Evolutionary conservation across 2,113 vertebrate genomes (phyloP), one percentile per base, ranked within the genome.

Genomic region (Lampris megalopsis): DNA sequence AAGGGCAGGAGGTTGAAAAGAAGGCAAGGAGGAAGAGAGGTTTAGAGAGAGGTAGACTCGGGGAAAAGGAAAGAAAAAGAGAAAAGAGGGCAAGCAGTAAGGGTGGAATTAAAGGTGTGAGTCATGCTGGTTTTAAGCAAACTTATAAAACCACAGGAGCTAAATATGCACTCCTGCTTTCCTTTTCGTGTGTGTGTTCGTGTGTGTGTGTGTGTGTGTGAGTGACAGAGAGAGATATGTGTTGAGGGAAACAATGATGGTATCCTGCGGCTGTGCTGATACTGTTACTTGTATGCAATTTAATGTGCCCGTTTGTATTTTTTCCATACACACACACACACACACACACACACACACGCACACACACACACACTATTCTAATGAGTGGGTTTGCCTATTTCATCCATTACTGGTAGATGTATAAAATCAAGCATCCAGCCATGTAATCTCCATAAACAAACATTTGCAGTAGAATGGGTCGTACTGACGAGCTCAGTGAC

Each of bases 71-170:
- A 6, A 69, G 58, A 52, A 85, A 53, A 70, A 62, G 62, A 73
- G 63, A 79, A 52, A 69, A 64, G 8, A 73, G 9, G 75, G 61
- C 24, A 54, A 42, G 75, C 54, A 72, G 77, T 75, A 4, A 1
- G 24, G 61, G 8, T 63, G 80, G 81, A 90, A 85, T 85, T 89
- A 79, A 84, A 90, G 86, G 86, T 91, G 84, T 75, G 84, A 90
- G 73, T 90, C 88, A 92, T 64, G 81, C 86, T 90, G 83, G 81
- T 88, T 86, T 85, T 84, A 79, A 83, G 71, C 56, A 82, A 85
- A 85, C 82, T 82, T 58, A 59, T 91, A 91, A 91, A 91, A 83
- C 90, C 81, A 70, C 85, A 65, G 82, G 85, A 84, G 82, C 73
- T 79, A 43, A 88, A 86, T 54, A 75, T 76, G 69, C 6, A 10